Evolutionary conservation across 2,888 invertebrate species (phyloP), one percentile per base, ranked within the genome.

Genomic region (Trissonchulus latispiculum): DNA sequence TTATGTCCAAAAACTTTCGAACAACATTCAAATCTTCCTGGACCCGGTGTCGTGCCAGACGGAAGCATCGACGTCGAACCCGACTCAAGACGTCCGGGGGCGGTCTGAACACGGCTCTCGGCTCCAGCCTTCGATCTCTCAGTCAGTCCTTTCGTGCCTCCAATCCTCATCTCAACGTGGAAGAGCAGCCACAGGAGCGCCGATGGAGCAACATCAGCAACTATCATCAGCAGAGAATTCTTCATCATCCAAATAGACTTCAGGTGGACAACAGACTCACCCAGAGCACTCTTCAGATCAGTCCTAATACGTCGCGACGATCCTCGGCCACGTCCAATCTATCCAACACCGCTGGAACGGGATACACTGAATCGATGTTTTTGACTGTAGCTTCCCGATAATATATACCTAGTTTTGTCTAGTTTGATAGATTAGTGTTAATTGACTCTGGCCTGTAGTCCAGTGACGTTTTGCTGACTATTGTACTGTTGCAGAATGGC

Each of bases 1-100:
- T 90, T 83, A 89, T 90, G 88, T 90, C 90, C 62, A 87, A 88
- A 79, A 89, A 88, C 83, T 90, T 90, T 82, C 84, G 89, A 1
- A 87, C 82, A 68, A 80, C 82, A 3, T 84, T 85, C 77, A 79
- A 80, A 70, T 15, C 48, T 15, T 8, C 48, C 8, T 48, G 48
- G 48, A 48, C 48, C 8, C 48, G 48, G 8, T 48, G 48, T 48
- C 48, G 48, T 23, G 48, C 48, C 48, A 48, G 48, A 48, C 48
- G 48, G 8, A 8, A 23, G 48, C 48, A 48, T 23, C 8, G 48
- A 48, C 48, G 48, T 48, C 48, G 48, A 15, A 8, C 8, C 48
- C 48, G 48, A 23, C 48, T 15, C 23, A 8, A 15, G 48, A 48
- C 23, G 48, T 23, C 8, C 23, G 48, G 48, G 8, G 48, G 8